These are phyloP conservation scores for Cariama cristata DNA, from an alignment of 2,113 vertebrate genomes.

Conservation along the genomic window DNA sequence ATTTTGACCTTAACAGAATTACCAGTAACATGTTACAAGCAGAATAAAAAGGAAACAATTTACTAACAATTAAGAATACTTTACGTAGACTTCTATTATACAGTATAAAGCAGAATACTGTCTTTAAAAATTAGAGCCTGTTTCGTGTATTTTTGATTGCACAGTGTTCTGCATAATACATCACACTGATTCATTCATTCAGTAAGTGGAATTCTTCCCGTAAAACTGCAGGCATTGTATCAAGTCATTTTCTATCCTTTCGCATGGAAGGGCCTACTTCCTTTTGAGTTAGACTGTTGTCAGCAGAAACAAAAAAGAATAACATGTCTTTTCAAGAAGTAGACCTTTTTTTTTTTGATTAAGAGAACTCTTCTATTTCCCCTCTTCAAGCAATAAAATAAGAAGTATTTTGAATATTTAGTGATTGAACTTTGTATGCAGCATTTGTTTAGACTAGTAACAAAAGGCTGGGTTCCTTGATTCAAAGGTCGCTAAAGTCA, in stretches of 20 bases:
- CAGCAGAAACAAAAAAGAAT: neutral
- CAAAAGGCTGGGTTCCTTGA: neutral
- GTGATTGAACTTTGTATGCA: neutral
- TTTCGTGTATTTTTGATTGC: neutral
- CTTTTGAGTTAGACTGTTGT: neutral
- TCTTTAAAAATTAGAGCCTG: neutral
- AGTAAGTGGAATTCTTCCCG: neutral
- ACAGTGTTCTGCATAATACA: neutral
- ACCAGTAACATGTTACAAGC: neutral
- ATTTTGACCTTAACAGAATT: neutral
- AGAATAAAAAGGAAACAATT: neutral
- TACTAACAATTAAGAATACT: neutral
- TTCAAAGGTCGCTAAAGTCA: neutral
- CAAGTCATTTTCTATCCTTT: neutral
- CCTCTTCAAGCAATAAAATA: neutral
- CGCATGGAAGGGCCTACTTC: neutral
- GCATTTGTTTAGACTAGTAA: neutral
- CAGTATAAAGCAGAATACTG: neutral
- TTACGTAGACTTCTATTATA: neutral
- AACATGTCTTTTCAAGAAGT: neutral
- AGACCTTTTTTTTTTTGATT: neutral
- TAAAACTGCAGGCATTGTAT: neutral
- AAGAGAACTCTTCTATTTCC: neutral
- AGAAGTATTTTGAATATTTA: neutral
- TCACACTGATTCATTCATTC: neutral